A percentile compares a stretch with the other conserved stretches of the same genome.
Conservation (phyloP, 2,888 invertebrate species). For the Drosophila mayaguana region DNA sequence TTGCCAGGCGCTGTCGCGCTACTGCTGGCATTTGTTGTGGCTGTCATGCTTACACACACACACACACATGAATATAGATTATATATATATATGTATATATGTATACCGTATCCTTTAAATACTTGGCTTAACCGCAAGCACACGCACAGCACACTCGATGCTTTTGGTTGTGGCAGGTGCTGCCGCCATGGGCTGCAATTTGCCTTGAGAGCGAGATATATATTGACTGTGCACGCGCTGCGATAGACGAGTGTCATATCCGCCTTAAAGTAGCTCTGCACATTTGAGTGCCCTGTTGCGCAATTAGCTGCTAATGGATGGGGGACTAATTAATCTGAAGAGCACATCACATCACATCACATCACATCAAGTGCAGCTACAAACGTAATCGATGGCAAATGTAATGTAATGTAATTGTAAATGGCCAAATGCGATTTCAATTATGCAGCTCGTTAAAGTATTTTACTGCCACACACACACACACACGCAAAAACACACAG, state of each 20-base stretch:
- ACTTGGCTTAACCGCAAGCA: constrained; percentile 51
- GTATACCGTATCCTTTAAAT: constrained; percentile 33
- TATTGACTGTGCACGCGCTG: constrained; percentile 42
- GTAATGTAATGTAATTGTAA: constrained; percentile 57
- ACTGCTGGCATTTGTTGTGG: constrained; percentile 58
- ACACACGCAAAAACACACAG: neutral
- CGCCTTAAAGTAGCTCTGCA: constrained; percentile 41
- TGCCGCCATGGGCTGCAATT: constrained; percentile 55
- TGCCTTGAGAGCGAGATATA: constrained; percentile 48
- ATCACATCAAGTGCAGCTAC: constrained; percentile 14
- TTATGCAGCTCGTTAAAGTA: constrained; percentile 66
- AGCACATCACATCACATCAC: constrained; percentile 47
- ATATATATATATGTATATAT: neutral
- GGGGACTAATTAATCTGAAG: constrained; percentile 56
- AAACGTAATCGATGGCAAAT: constrained; percentile 28
- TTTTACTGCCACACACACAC: constrained; percentile 39
- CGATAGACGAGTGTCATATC: constrained; percentile 40
- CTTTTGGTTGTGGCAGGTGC: constrained; percentile 20
- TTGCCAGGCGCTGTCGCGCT: constrained; percentile 55
- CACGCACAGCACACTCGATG: constrained; percentile 42
- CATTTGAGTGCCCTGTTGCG: constrained; percentile 26
- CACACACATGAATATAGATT: neutral
- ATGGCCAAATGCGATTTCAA: constrained; percentile 64
- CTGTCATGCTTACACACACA: constrained; percentile 26
- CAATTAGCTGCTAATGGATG: constrained; percentile 68